Evolutionary conservation across 2,888 invertebrate species (phyloP), one percentile per base, ranked within the genome.

Genomic region (Polylopha cassiicola): DNA sequence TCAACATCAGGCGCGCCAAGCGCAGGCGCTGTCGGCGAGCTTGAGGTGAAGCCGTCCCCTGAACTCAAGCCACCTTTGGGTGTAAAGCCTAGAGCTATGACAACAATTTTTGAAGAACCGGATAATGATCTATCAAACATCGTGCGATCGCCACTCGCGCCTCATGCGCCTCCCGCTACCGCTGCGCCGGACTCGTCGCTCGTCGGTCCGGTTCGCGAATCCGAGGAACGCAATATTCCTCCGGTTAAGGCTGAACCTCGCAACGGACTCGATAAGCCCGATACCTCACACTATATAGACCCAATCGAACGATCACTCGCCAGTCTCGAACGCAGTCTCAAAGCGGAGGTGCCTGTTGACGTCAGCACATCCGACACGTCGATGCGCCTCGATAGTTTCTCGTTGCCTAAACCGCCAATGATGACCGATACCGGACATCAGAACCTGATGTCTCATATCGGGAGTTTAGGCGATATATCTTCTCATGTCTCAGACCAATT

Each of bases 261-360:
- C 50, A 87, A 78, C 59, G 85, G 82, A 1, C 65, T 82, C 28
- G 84, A 84, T 39, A 84, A 80, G 48, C 58, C 77, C 2, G 84
- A 84, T 44, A 47, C 79, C 4, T 80, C 82, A 11, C 85, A 79
- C 44, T 84, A 78, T 55, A 89, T 90, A 39, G 91, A 92, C 70
- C 91, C 91, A 10, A 85, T 92, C 55, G 92, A 92, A 72, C 88
- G 91, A 53, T 90, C 91, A 36, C 78, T 92, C 56, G 91, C 91
- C 29, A 91, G 89, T 54, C 76, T 92, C 51, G 92, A 92, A 72
- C 88, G 90, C 31, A 88, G 87, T 48, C 76, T 88, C 23, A 89
- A 88, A 54, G 87, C 78, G 34, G 87, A 88, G 34, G 81, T 86
- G 44, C 89, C 89, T 39, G 86, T 88, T 61, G 84, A 88, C 45